Percentiles rank a stretch among this genome's conserved stretches.
These are phyloP conservation scores for Laspeyria flexula DNA, from an alignment of 2,888 invertebrate species.

Conservation along the genomic window DNA sequence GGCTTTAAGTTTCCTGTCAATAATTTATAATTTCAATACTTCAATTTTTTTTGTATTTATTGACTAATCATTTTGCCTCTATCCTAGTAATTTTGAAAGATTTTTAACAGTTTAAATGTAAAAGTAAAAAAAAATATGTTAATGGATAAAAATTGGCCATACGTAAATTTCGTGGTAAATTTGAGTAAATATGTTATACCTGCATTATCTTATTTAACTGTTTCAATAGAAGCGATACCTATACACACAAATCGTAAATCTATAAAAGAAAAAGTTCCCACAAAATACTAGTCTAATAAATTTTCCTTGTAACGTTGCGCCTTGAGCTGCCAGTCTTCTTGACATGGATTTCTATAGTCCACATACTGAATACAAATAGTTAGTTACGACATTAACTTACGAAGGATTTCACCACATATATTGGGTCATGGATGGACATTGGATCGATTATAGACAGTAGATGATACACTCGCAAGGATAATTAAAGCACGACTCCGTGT, in stretches of 20 bases:
- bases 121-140: no score
- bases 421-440: slow-evolving; percentile 81
- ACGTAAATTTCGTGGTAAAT: no score
- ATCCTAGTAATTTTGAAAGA: no score
- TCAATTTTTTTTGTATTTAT: no score
- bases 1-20: no score
- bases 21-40: no score
- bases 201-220: no score
- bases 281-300: slow-evolving; percentile 66
- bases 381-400: slow-evolving; percentile 70
- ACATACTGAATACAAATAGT: slow-evolving; percentile 79
- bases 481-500: slow-evolving; percentile 50
- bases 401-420: slow-evolving; percentile 82
- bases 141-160: no score
- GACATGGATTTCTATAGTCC: slow-evolving; percentile 83
- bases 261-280: slow-evolving; percentile 52
- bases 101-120: no score
- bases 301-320: slow-evolving; percentile 74
- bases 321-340: slow-evolving; percentile 77
- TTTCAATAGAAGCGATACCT: no score
- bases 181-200: no score
- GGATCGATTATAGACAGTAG: slow-evolving; percentile 55
- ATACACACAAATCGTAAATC: slow-evolving; percentile 31
- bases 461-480: slow-evolving; percentile 59
- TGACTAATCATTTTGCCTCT: background rate